These are phyloP conservation scores for Clanis bilineata DNA, from an alignment of 2,888 invertebrate species.

Conservation along the genomic window DNA sequence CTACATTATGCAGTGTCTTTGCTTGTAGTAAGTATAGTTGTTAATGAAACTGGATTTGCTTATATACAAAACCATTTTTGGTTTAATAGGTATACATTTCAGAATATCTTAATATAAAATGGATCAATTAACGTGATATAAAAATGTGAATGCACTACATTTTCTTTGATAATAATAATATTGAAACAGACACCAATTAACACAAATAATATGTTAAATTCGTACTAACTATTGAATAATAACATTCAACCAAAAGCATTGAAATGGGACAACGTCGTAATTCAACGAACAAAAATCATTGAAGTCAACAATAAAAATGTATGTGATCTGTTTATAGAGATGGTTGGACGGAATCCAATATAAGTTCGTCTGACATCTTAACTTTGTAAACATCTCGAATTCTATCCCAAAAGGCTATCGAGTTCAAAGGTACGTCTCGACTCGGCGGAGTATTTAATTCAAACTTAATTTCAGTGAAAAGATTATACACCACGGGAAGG, in stretches of 20 bases:
- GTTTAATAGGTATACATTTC: too few relatives aligned
- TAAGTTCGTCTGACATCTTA: slow-evolving; percentile 45
- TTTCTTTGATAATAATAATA: too few relatives aligned
- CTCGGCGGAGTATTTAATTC: slow-evolving; percentile 70
- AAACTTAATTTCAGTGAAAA: slow-evolving; percentile 73
- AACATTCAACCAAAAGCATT: neutral
- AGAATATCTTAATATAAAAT: too few relatives aligned
- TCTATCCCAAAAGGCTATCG: slow-evolving; percentile 57
- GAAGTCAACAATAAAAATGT: slow-evolving; percentile 13
- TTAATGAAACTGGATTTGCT: too few relatives aligned
- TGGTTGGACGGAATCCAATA: slow-evolving; percentile 46
- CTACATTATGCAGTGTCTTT: too few relatives aligned
- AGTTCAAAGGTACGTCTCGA: slow-evolving; percentile 60
- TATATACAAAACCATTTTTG: too few relatives aligned
- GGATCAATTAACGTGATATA: too few relatives aligned
- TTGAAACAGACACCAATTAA: neutral
- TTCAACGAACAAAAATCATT: slow-evolving; percentile 6
- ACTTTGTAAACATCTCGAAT: slow-evolving; percentile 53
- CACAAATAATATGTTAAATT: neutral
- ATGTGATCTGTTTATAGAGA: slow-evolving; percentile 24
- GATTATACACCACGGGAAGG: slow-evolving; percentile 74
- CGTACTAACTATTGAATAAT: neutral
- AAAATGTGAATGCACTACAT: too few relatives aligned
- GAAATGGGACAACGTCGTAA: neutral
- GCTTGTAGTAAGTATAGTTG: too few relatives aligned